phyloP scores from a whole-genome alignment of 2,113 vertebrate species.

The Epinephelus lanceolatus region DNA sequence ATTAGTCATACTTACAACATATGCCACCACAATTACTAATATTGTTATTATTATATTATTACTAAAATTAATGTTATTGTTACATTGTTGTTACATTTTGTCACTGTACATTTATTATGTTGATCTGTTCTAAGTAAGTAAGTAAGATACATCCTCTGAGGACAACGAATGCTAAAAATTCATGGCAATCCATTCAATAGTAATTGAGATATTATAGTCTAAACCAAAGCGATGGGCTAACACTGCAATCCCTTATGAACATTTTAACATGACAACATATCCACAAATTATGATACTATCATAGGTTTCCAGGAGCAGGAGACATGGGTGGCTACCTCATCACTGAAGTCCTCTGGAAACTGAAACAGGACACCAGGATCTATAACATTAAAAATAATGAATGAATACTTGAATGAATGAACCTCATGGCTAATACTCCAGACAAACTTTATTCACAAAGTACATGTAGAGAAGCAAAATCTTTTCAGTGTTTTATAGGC shows the following conservation, averaged over 20 bases:
- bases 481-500: background rate
- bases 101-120: too few relatives aligned
- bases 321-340: conserved; percentile 58
- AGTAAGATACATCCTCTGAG: background rate
- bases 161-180: background rate
- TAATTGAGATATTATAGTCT: background rate
- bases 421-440: background rate
- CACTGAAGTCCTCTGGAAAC: conserved; percentile 81
- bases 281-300: background rate
- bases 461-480: background rate
- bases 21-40: too few relatives aligned
- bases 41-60: too few relatives aligned
- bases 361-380: conserved; percentile 82
- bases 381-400: conserved; percentile 42
- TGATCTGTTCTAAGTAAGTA: background rate
- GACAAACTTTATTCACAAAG: background rate
- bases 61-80: too few relatives aligned
- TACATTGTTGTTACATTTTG: too few relatives aligned
- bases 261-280: background rate
- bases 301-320: background rate
- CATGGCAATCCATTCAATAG: too few relatives aligned
- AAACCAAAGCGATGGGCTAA: background rate
- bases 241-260: background rate
- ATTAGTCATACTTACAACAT: too few relatives aligned
- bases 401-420: background rate